Conservation (phyloP, 2,797 vertebrate genomes). For the Chelonia mydas region DNA sequence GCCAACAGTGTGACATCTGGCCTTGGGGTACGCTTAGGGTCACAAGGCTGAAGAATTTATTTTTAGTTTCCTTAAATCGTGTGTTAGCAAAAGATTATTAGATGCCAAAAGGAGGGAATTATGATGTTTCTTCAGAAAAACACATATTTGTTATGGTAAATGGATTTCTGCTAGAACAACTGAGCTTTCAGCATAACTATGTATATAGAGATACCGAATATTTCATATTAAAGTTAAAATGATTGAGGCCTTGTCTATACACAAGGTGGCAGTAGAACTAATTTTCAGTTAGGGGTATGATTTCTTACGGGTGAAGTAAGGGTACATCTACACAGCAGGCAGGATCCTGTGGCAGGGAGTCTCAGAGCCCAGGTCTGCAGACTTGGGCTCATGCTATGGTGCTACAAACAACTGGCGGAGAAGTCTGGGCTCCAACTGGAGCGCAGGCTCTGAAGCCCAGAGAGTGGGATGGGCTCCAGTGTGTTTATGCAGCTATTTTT, state of each 20-base stretch:
- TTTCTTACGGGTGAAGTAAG: background rate
- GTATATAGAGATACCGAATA: background rate
- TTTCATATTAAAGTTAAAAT: slow-evolving; percentile 37
- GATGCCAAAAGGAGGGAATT: slow-evolving; percentile 12
- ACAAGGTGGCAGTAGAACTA: background rate
- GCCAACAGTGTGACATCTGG: background rate
- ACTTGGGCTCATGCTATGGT: no score
- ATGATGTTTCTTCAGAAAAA: slow-evolving; percentile 33
- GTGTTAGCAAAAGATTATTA: background rate
- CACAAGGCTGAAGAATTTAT: background rate
- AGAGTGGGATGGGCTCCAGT: no score
- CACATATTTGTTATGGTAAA: slow-evolving; percentile 40
- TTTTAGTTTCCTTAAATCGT: slow-evolving; percentile 22
- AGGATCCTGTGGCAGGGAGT: background rate
- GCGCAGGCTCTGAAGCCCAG: no score
- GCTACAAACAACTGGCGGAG: no score
- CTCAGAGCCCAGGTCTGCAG: background rate
- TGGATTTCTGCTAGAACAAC: background rate
- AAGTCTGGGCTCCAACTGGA: no score
- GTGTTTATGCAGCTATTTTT: no score
- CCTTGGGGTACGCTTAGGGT: background rate
- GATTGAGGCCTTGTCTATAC: background rate
- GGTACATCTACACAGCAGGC: background rate
- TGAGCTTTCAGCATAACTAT: background rate
- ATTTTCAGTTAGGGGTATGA: background rate